phyloP scores from a whole-genome alignment of 2,888 invertebrate genomes.

The Hydrotaea cyrtoneurina region DNA sequence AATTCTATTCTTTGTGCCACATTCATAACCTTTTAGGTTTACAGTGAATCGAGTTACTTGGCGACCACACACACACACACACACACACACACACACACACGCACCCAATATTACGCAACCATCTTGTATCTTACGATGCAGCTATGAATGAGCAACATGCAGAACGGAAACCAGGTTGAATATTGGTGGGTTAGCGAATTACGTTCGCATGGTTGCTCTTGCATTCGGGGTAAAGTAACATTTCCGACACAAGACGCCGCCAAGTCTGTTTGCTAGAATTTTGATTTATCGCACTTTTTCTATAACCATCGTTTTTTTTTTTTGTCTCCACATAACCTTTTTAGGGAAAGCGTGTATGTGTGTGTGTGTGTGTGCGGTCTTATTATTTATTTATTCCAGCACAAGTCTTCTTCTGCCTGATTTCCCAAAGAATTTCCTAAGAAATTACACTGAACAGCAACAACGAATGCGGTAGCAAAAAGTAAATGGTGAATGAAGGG shows the following conservation, averaged over 20 bases:
- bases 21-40: not conserved
- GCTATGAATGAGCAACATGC: not conserved
- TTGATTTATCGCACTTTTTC: constrained; percentile 65
- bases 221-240: constrained; percentile 56
- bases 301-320: not conserved
- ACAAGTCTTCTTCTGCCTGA: not conserved
- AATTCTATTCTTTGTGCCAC: not conserved
- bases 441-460: constrained; percentile 50
- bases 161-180: constrained; percentile 62
- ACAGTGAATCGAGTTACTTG: not conserved
- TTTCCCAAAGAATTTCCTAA: constrained; percentile 55
- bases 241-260: constrained; percentile 64
- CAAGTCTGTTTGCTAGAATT: constrained; percentile 60
- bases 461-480: constrained; percentile 38
- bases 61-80: not conserved
- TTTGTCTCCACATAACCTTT: not conserved
- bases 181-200: constrained; percentile 59
- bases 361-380: constrained; percentile 26
- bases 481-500: not conserved
- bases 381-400: not conserved
- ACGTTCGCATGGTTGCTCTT: constrained; percentile 46
- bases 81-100: not conserved
- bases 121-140: not conserved
- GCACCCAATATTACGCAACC: constrained; percentile 34
- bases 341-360: constrained; percentile 41